Evolutionary conservation across 2,113 vertebrate species (phyloP).

Genomic region (Cyanistes caeruleus): DNA sequence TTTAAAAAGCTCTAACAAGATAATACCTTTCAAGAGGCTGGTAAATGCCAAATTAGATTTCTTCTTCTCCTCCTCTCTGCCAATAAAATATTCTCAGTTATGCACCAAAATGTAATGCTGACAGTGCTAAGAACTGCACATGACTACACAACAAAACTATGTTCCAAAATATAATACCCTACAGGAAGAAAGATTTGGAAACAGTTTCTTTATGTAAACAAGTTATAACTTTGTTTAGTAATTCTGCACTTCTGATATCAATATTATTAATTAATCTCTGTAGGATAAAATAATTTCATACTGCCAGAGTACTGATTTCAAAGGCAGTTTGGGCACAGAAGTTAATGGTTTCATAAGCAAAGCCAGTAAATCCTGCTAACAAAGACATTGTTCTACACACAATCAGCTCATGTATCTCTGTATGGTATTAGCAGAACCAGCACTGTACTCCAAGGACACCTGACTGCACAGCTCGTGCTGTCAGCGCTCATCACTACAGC

Average conservation of each 20-base stretch:
- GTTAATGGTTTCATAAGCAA: not conserved
- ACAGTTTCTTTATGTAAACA: constrained; percentile 17
- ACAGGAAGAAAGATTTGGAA: constrained; percentile 48
- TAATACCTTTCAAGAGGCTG: not conserved
- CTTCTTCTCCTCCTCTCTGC: not conserved
- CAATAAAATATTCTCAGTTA: not conserved
- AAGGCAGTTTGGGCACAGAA: not conserved
- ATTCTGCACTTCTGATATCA: constrained; percentile 24
- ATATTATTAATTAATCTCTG: constrained; percentile 44
- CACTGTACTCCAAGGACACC: constrained; percentile 1
- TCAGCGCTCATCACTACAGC: constrained; percentile 12
- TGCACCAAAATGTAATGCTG: not conserved
- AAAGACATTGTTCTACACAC: not conserved
- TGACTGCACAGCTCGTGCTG: not conserved
- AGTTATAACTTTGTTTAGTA: constrained; percentile 36
- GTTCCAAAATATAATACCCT: constrained; percentile 34
- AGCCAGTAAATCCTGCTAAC: constrained; percentile 15
- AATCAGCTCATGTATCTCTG: not conserved
- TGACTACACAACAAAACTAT: constrained; percentile 44
- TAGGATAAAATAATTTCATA: constrained; percentile 10
- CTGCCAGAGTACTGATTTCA: not conserved
- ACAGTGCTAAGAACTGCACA: not conserved
- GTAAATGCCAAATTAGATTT: not conserved
- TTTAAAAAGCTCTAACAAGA: constrained; percentile 15
- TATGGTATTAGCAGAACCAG: not conserved